These are phyloP conservation scores for Nothobranchius kuhntae DNA, from an alignment of 2,113 vertebrate genomes.

Conservation along the genomic window DNA sequence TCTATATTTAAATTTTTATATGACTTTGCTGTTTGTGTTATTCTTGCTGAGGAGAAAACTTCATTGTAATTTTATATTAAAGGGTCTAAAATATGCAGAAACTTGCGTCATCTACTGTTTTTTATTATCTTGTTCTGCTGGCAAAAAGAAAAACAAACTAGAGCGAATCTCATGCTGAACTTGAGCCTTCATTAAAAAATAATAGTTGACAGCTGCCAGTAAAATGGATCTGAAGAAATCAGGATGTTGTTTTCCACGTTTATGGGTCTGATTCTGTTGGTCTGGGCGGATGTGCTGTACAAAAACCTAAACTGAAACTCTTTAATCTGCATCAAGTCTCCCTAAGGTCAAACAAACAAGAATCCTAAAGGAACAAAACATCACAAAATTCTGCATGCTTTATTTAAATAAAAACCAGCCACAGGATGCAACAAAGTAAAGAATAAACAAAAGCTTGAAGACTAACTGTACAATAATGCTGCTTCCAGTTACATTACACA, in stretches of 20 bases:
- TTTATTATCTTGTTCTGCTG: not conserved
- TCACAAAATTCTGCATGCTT: conserved; percentile 13
- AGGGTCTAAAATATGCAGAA: not conserved
- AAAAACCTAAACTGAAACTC: conserved; percentile 17
- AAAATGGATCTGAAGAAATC: not conserved
- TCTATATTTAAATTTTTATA: not conserved
- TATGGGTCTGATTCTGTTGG: conserved; percentile 7
- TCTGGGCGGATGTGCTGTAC: conserved; percentile 13
- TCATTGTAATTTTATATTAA: not conserved
- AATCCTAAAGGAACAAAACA: conserved; percentile 15
- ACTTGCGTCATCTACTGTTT: not conserved
- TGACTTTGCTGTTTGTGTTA: not conserved
- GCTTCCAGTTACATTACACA: conserved; percentile 41
- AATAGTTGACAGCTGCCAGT: conserved; percentile 5
- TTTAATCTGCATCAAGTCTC: conserved; percentile 26
- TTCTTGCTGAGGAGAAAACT: not conserved
- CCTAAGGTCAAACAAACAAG: conserved; percentile 12
- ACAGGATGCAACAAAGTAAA: conserved; percentile 23
- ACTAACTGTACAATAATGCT: conserved; percentile 34
- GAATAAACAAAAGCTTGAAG: conserved; percentile 40
- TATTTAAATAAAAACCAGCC: conserved; percentile 31
- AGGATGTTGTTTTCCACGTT: conserved; percentile 2
- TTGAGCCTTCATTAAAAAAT: not conserved
- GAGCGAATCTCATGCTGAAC: not conserved
- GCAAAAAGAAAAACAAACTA: not conserved